Base-by-base conservation (phyloP, 2,113 vertebrate species). In the Poicephalus meyeri region DNA sequence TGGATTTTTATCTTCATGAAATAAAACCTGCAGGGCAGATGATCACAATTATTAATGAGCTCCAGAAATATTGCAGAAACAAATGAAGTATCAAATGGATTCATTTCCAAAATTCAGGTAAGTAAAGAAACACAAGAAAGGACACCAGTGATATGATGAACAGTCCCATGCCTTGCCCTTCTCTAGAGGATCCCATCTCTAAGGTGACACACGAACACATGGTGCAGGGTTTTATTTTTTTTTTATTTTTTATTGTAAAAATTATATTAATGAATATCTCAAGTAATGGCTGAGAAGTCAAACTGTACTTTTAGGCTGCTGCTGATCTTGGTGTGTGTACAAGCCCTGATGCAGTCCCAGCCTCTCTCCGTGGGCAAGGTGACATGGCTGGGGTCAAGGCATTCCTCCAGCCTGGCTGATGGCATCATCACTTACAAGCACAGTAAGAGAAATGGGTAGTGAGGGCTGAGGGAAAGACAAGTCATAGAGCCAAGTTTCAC, bases 401-500 rank as follows among this genome's bases (percentile, higher is more conserved):
- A 79, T 69, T 96, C 77, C 69, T 61, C 41, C 74, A 89, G 55
- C 33, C 55, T 69, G 80, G 71, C 25, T 50, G 65, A 56, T 71
- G 55, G n/a, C 69, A 60, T 23, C 31, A 58, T 65, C 68, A 8
- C 68, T 92, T 80, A 79, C 79, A 89, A 94, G 70, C 74, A 71
- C 83, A 83, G 88, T 71, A 65, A 96, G 86, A 78, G 89, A 84
- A 83, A 58, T 10, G 55, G 10, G 47, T 63, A 92, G 35, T 2
- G 50, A 80, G 58, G 52, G 18, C 35, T 85, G 63, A 53, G 53
- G 49, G n/a, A 83, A 29, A 85, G 47, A 20, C 5, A 46, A 96
- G 77, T 28, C 92, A 91, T 33, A 35, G n/a, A 73, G 80, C 88
- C 86, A 87, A 73, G 61, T 96, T 95, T 91, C 91, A 88, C 94